Percentiles rank a stretch among this genome's conserved stretches.
Conservation (phyloP, 1,140 invertebrate species). For the Drosophila burlai region DNA sequence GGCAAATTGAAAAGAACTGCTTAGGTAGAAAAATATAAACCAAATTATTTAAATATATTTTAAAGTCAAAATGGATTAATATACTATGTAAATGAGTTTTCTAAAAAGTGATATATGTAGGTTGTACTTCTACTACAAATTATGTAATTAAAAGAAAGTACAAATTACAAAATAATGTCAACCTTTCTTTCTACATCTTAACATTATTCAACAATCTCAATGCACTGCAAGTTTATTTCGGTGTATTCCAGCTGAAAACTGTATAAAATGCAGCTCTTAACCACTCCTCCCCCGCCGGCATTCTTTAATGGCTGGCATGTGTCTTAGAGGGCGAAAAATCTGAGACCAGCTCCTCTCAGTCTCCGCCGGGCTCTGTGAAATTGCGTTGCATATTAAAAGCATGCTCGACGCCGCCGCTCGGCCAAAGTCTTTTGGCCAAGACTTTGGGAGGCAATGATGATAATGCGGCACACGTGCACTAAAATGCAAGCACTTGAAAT, state of each 20-base stretch:
- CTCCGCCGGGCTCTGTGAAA: slow-evolving; percentile 17
- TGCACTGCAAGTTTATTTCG: background rate
- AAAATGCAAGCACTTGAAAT: slow-evolving; percentile 82
- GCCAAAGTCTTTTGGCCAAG: slow-evolving; percentile 9
- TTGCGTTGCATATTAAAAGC: slow-evolving; percentile 65
- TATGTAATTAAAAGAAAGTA: too few species aligned
- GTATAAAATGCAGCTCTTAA: slow-evolving; percentile 39
- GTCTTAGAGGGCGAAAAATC: slow-evolving; percentile 28
- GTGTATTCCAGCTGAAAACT: slow-evolving; percentile 5
- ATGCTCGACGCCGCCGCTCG: slow-evolving; percentile 19
- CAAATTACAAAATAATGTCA: background rate
- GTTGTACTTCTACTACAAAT: background rate
- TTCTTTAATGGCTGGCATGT: slow-evolving; percentile 46
- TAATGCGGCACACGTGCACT: slow-evolving; percentile 79
- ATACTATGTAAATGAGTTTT: too few species aligned
- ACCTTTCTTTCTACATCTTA: background rate
- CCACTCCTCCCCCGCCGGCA: background rate
- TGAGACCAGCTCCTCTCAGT: slow-evolving; percentile 18
- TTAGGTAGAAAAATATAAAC: background rate
- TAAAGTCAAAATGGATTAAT: too few species aligned
- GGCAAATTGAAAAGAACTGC: background rate
- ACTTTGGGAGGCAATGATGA: slow-evolving; percentile 48
- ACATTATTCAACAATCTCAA: background rate
- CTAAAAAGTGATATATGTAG: too few species aligned
- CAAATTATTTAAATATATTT: background rate